Conservation (phyloP, 35 echinoderm and acorn worm species). For the Heliocidaris erythrogramma region DNA sequence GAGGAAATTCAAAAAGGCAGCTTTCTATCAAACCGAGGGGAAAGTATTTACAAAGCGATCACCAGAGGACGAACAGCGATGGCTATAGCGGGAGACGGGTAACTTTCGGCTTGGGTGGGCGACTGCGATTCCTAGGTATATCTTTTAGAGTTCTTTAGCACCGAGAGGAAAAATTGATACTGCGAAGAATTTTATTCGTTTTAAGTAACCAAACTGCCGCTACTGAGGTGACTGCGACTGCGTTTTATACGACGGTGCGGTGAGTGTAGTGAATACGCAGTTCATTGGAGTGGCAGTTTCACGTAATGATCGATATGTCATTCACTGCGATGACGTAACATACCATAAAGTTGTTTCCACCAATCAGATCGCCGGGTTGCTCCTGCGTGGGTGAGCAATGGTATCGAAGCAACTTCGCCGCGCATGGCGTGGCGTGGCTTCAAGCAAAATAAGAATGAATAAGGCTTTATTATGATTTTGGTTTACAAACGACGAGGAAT, state of each 20-base stretch:
- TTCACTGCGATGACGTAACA: slow-evolving; percentile 21
- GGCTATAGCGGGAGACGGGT: not conserved
- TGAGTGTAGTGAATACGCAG: not conserved
- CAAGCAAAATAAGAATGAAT: not conserved
- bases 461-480: not conserved
- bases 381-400: slow-evolving; percentile 12
- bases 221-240: not conserved
- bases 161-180: not conserved
- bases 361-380: not conserved
- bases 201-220: slow-evolving; percentile 20
- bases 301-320: slow-evolving; percentile 14
- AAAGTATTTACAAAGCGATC: not conserved
- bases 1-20: not conserved
- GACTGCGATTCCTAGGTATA: not conserved
- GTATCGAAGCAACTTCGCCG: not conserved
- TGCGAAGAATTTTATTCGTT: not conserved
- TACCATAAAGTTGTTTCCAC: slow-evolving; percentile 15
- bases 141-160: not conserved
- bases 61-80: not conserved
- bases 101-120: not conserved
- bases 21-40: not conserved
- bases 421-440: not conserved
- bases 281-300: not conserved
- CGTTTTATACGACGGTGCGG: not conserved
- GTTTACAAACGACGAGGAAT: not conserved